Percentiles rank a stretch among this genome's conserved stretches.
Conservation (phyloP, 1,140 invertebrate species). For the Whitmania pigra region DNA sequence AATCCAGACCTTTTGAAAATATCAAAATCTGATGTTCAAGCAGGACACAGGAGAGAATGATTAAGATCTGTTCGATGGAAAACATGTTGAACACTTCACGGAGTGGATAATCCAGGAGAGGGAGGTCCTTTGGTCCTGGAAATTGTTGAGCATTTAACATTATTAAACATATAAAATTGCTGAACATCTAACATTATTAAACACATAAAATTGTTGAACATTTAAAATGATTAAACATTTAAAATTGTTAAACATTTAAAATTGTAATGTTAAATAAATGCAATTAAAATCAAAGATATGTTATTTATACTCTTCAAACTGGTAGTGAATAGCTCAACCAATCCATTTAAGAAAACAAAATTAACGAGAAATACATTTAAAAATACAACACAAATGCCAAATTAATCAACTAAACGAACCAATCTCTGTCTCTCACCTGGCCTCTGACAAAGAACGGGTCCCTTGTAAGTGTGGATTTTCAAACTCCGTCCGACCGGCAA, state of each 20-base stretch:
- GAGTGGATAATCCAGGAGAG: slow-evolving; percentile 82
- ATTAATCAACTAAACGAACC: not conserved
- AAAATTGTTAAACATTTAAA: no score
- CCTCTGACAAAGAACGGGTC: slow-evolving; percentile 42
- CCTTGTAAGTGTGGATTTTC: slow-evolving; percentile 53
- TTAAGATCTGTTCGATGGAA: slow-evolving; percentile 75
- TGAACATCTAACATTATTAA: no score
- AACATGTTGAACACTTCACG: slow-evolving; percentile 70
- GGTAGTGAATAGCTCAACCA: not conserved
- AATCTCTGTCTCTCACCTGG: slow-evolving; percentile 37
- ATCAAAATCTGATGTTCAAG: slow-evolving; percentile 92
- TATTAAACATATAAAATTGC: no score
- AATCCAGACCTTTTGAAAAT: slow-evolving; percentile 63
- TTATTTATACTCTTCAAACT: not conserved
- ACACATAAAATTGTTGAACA: no score
- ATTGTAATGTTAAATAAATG: not conserved
- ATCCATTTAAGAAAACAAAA: not conserved
- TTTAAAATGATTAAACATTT: no score
- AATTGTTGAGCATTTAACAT: not conserved
- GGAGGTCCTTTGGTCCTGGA: slow-evolving; percentile 57
- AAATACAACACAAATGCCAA: not conserved
- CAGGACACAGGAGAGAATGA: slow-evolving; percentile 85
- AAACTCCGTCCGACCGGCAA: slow-evolving; percentile 73
- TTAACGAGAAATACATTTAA: not conserved
- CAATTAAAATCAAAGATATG: not conserved